phyloP scores from a whole-genome alignment of 1,140 invertebrate genomes.

The Bombus affinis region DNA sequence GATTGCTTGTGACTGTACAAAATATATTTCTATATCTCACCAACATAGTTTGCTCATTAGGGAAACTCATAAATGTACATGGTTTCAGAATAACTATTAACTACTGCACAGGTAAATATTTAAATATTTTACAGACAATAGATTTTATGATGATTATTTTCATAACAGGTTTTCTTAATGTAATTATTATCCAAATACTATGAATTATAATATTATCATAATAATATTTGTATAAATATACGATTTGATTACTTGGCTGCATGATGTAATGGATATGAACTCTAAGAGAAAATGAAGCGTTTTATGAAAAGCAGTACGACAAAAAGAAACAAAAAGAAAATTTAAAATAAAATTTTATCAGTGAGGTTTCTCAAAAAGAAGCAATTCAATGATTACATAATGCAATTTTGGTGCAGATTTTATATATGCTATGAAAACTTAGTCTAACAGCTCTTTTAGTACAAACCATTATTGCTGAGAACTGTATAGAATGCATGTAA shows the following conservation, averaged over 20 bases:
- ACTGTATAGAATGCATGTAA: constrained; percentile 35
- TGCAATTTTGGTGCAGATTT: constrained; percentile 10
- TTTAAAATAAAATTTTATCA: background rate
- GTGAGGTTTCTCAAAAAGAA: background rate
- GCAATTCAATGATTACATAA: background rate
- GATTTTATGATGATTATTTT: constrained; percentile 6
- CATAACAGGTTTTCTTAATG: background rate
- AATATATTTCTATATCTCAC: background rate
- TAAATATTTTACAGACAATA: background rate
- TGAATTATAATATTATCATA: constrained; percentile 26
- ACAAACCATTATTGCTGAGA: constrained; percentile 28
- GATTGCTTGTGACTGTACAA: background rate
- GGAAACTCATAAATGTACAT: background rate
- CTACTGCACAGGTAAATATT: background rate
- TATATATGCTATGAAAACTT: background rate
- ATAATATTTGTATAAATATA: background rate
- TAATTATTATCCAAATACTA: constrained; percentile 40
- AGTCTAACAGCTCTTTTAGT: background rate
- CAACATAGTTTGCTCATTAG: constrained; percentile 5
- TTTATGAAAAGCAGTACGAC: constrained; percentile 3
- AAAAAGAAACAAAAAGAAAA: background rate
- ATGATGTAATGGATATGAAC: constrained; percentile 31
- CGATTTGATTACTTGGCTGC: background rate
- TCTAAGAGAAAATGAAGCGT: background rate
- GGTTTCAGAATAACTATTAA: background rate